Base-by-base conservation (phyloP, 2,113 vertebrate genomes). In the Coptodon bakossiorum region DNA sequence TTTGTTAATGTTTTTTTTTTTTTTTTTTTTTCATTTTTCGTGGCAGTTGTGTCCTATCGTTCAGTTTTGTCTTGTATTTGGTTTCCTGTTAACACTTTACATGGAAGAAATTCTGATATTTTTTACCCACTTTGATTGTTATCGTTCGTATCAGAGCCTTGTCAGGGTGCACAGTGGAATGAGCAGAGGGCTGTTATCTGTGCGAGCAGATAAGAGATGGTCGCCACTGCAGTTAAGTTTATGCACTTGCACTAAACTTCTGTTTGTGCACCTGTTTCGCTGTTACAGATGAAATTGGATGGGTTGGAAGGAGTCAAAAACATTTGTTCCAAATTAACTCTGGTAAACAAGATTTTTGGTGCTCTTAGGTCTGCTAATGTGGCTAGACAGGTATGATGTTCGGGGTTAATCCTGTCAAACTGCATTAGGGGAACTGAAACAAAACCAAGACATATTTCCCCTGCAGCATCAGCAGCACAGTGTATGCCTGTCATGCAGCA, bases 381-480 rank as follows among this genome's bases (percentile, higher is more conserved):
- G 36, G 81, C 16, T 79, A 87, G 86, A 82, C 85, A 83, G 90
- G 90, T 90, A 80, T 90, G 88, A 85, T 57, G 86, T 84, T 84
- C n/a, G 79, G 52, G 83, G 91, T 87, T 90, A 92, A 92, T 89
- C 82, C 86, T 87, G 73, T 86, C 66, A 86, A 89, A 82, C 48
- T 57, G 50, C 38, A 82, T 52, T 29, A 17, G 43, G 52, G n/a
- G 78, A 86, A 85, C 81, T 24, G 13, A 63, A 82, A 84, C 22
- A 91, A 83, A 92, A 86, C 76, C 71, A 82, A 81, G 76, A 88
- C 50, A 48, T 4, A 11, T 80, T 79, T 45, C 36, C 54, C 89
- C 86, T 84, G 50, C 78, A 89, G 89, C 84, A 56, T 9, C n/a
- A 68, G 14, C 24, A 76, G 17, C 27, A 40, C 83, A 73, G 56